These are phyloP conservation scores for Limonius californicus DNA, from an alignment of 1,140 invertebrate genomes.

Conservation along the genomic window DNA sequence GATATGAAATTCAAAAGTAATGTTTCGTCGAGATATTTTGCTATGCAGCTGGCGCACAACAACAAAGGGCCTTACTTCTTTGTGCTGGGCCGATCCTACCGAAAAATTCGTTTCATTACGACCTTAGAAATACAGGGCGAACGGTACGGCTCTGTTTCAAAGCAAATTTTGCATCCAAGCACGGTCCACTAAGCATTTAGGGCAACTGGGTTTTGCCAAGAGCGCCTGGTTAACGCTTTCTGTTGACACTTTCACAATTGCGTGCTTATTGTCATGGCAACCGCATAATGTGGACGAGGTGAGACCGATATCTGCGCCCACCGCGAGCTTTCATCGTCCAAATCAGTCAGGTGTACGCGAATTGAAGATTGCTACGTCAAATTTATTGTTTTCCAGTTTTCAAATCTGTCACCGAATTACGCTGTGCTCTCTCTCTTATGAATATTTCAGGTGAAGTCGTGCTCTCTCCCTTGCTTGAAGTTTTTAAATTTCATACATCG, in stretches of 20 bases:
- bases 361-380: constrained; percentile 5
- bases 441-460: neutral
- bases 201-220: constrained; percentile 5
- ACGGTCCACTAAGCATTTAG: constrained; percentile 21
- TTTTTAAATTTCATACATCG: constrained; percentile 10
- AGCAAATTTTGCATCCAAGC: constrained; percentile 20
- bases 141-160: neutral
- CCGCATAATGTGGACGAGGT: constrained; percentile 2
- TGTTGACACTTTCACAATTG: constrained; percentile 14
- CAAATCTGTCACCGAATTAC: constrained; percentile 10
- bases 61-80: neutral
- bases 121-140: neutral
- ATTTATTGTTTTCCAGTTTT: constrained; percentile 14
- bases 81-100: neutral
- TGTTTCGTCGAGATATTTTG: constrained; percentile 5
- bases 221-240: neutral
- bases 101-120: constrained; percentile 4
- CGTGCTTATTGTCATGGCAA: constrained; percentile 2
- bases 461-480: neutral
- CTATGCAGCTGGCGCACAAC: neutral
- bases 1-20: constrained; percentile 6
- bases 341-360: constrained; percentile 1
- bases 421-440: neutral
- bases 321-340: neutral
- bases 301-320: neutral